These are phyloP conservation scores for Poecilobothrus nobilitatus DNA, from an alignment of 2,888 invertebrate species.

Conservation along the genomic window DNA sequence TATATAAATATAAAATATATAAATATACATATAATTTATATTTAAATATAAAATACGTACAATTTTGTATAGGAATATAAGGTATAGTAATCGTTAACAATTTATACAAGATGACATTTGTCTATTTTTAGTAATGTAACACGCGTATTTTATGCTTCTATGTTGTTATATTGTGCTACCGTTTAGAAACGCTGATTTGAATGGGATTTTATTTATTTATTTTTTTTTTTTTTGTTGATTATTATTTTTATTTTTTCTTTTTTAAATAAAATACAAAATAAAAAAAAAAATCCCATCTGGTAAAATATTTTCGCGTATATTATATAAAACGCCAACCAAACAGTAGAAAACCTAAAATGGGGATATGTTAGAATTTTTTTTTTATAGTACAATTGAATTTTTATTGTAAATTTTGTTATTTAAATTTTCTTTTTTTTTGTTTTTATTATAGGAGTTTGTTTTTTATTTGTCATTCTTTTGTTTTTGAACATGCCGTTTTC, in stretches of 20 bases:
- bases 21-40: not conserved
- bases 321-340: not conserved
- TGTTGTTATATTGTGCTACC: not conserved
- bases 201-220: not conserved
- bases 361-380: not conserved
- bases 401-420: not conserved
- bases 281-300: not conserved
- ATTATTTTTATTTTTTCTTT: no score
- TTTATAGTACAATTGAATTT: not conserved
- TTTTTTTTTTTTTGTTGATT: no score
- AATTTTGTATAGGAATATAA: not conserved
- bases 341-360: constrained; percentile 2
- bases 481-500: constrained; percentile 1
- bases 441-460: not conserved
- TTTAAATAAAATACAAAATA: not conserved
- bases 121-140: constrained; percentile 3
- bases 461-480: not conserved
- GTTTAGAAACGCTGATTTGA: not conserved
- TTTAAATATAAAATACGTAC: no score
- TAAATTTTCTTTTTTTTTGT: not conserved
- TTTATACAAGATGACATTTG: not conserved
- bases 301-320: constrained; percentile 1
- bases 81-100: not conserved
- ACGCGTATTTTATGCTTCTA: not conserved
- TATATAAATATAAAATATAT: no score